These are phyloP conservation scores for Antrozous pallidus DNA, from an alignment of 2,797 vertebrate genomes.

Conservation along the genomic window DNA sequence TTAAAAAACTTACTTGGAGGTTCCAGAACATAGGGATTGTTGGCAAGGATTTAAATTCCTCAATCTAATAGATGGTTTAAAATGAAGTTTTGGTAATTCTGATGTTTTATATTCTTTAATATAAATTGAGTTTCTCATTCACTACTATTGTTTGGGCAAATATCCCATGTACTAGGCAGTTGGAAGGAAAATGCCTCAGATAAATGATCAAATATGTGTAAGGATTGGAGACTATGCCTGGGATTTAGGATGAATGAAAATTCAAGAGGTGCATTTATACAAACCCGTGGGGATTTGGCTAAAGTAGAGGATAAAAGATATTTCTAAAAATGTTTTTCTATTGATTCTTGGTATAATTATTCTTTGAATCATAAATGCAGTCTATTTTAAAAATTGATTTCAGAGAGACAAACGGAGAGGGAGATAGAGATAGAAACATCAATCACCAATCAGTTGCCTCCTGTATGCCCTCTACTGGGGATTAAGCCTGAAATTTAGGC, in stretches of 20 bases:
- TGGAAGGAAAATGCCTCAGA: neutral
- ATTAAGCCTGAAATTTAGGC: no score
- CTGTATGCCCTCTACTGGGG: no score
- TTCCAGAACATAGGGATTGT: neutral
- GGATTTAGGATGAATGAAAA: constrained; percentile 70
- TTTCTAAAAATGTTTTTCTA: constrained; percentile 7
- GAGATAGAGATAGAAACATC: no score
- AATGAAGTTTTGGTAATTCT: neutral
- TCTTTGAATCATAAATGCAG: neutral
- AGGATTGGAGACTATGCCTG: neutral
- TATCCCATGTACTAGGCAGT: neutral
- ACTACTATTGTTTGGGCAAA: neutral
- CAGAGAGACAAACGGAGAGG: no score
- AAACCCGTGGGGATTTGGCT: constrained; percentile 61
- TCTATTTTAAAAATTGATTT: neutral
- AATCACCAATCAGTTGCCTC: no score
- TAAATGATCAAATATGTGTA: neutral
- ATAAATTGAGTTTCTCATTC: neutral
- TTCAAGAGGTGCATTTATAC: constrained; percentile 60
- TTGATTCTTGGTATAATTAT: constrained; percentile 39
- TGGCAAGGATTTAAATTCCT: neutral
- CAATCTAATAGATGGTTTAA: neutral
- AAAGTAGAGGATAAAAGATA: neutral
- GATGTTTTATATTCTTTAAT: neutral
- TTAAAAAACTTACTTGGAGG: neutral